Percentiles rank a stretch among this genome's conserved stretches.
These are phyloP conservation scores for Melanocharis versteri DNA, from an alignment of 2,113 vertebrate species.

Conservation along the genomic window DNA sequence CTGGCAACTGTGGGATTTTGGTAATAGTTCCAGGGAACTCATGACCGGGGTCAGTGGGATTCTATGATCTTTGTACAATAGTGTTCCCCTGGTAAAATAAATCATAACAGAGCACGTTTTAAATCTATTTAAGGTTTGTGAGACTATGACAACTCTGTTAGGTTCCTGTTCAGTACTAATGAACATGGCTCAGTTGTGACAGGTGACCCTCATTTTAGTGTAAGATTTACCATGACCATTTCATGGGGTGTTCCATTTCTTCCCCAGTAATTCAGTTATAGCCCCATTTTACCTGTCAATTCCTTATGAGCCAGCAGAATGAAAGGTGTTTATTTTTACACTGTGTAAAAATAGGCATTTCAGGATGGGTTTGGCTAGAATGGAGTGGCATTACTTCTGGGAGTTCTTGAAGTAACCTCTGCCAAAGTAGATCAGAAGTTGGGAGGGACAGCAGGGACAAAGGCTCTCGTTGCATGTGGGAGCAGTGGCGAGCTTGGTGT, in stretches of 20 bases:
- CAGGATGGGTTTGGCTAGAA: background rate
- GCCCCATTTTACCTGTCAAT: background rate
- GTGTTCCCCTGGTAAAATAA: background rate
- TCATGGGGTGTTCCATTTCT: background rate
- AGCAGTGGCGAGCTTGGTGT: background rate
- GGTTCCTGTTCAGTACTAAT: background rate
- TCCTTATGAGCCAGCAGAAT: background rate
- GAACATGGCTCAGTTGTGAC: background rate
- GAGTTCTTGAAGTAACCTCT: background rate
- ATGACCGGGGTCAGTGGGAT: background rate
- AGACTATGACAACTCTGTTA: background rate
- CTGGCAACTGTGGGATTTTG: background rate
- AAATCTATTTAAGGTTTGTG: background rate
- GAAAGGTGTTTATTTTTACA: background rate
- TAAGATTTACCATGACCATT: background rate
- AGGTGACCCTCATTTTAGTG: background rate
- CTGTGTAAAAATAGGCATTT: background rate
- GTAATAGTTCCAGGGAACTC: background rate
- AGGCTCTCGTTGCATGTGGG: background rate
- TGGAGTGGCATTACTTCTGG: background rate
- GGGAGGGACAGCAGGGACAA: background rate
- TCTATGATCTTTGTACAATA: background rate
- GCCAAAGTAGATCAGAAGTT: background rate
- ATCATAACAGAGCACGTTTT: background rate
- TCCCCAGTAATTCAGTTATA: background rate